Percentiles rank a stretch among this genome's conserved stretches.
These are phyloP conservation scores for Nematopogon swammerdamellus DNA, from an alignment of 2,888 invertebrate genomes.

Conservation along the genomic window DNA sequence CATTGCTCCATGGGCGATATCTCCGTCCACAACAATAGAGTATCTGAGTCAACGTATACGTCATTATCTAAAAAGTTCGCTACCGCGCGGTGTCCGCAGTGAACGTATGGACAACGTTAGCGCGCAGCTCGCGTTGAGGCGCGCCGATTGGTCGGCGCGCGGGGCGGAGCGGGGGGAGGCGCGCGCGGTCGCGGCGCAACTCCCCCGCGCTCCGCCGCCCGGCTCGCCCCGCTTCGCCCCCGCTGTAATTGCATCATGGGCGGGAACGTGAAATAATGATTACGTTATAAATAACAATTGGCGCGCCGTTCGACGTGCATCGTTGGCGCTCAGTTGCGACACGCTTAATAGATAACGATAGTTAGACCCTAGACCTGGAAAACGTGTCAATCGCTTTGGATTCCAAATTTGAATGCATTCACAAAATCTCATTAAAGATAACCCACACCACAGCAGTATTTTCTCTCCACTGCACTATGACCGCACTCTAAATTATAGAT, in stretches of 20 bases:
- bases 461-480: no score
- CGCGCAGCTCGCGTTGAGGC: slow-evolving; percentile 25
- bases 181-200: slow-evolving; percentile 35
- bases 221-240: slow-evolving; percentile 26
- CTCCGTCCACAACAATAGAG: no score
- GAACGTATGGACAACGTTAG: slow-evolving; percentile 51
- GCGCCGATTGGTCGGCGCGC: slow-evolving; percentile 36
- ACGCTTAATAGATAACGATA: no score
- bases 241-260: slow-evolving; percentile 49
- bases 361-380: no score
- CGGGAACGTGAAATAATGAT: slow-evolving; percentile 17
- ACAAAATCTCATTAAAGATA: no score
- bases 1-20: not conserved
- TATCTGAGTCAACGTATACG: no score
- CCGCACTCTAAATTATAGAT: no score
- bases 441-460: no score
- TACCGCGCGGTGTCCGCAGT: slow-evolving; percentile 9
- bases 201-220: slow-evolving; percentile 37
- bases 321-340: no score
- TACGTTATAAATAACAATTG: not conserved
- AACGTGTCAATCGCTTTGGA: no score
- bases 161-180: slow-evolving; percentile 42
- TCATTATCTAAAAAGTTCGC: not conserved
- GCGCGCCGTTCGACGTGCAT: no score
- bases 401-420: no score